phyloP scores from a whole-genome alignment of 2,888 invertebrate species.

The Hyposoter dolosus region DNA sequence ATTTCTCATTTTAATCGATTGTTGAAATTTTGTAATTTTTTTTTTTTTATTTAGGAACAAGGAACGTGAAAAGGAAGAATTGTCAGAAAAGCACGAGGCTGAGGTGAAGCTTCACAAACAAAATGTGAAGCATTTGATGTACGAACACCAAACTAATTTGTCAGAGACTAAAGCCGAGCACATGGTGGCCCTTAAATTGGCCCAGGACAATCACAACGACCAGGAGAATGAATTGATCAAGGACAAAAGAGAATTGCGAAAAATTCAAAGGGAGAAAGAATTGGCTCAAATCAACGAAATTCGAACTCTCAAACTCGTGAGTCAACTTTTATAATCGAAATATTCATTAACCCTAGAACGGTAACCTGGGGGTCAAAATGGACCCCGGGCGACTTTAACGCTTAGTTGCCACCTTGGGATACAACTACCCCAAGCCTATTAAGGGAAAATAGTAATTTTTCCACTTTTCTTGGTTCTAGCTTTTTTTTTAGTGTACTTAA shows the following conservation, averaged over 20 bases:
- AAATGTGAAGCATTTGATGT: conserved; percentile 96
- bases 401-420: no score
- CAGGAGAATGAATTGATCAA: conserved; percentile 92
- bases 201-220: conserved; percentile 92
- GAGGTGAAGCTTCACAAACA: conserved; percentile 96
- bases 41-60: conserved; percentile 87
- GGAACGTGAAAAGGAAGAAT: conserved; percentile 95
- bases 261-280: conserved; percentile 89
- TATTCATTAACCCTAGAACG: neutral
- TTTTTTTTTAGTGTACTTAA: no score
- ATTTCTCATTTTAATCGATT: neutral
- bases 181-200: conserved; percentile 92
- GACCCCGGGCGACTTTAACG: no score
- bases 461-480: no score
- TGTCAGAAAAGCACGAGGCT: conserved; percentile 94
- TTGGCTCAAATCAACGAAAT: conserved; percentile 90
- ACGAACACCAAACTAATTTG: conserved; percentile 94
- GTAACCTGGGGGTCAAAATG: no score
- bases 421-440: no score
- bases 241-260: conserved; percentile 90
- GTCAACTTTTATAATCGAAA: conserved; percentile 53
- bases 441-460: no score
- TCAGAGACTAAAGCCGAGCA: conserved; percentile 94
- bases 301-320: conserved; percentile 89
- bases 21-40: neutral